phyloP scores from a whole-genome alignment of 2,113 vertebrate species.

The Myrmophylax atrothorax region DNA sequence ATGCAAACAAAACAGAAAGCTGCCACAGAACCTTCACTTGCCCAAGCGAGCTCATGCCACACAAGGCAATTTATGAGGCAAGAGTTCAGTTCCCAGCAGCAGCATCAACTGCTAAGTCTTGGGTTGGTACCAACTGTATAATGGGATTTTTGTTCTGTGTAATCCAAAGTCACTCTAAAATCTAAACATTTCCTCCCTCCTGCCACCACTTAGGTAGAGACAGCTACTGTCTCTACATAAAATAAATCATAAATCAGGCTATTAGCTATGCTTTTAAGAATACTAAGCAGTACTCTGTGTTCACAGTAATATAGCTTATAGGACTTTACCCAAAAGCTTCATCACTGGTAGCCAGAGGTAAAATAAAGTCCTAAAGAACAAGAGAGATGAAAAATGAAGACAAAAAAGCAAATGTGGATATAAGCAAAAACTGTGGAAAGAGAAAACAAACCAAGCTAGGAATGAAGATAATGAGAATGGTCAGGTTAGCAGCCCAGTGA shows the following conservation, averaged over 20 bases:
- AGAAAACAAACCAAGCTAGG: conserved; percentile 6
- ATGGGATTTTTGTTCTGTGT: neutral
- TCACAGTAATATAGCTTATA: neutral
- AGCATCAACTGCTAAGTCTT: neutral
- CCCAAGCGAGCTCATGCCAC: neutral
- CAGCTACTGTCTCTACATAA: neutral
- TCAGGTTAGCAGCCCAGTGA: conserved; percentile 38
- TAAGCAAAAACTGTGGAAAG: neutral
- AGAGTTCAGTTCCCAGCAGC: neutral
- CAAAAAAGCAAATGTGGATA: neutral
- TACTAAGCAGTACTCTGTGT: neutral
- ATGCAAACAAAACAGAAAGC: neutral
- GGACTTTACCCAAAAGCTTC: neutral
- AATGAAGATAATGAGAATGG: neutral
- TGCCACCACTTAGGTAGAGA: neutral
- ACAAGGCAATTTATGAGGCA: neutral
- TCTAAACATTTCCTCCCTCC: neutral
- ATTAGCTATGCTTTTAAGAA: neutral
- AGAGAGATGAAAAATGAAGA: neutral
- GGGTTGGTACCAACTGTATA: neutral
- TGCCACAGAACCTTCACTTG: neutral
- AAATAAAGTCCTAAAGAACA: neutral
- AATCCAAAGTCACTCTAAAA: neutral
- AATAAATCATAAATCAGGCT: neutral
- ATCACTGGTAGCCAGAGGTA: neutral